These are phyloP conservation scores for Eueides isabella DNA, from an alignment of 1,140 invertebrate species.

Conservation along the genomic window DNA sequence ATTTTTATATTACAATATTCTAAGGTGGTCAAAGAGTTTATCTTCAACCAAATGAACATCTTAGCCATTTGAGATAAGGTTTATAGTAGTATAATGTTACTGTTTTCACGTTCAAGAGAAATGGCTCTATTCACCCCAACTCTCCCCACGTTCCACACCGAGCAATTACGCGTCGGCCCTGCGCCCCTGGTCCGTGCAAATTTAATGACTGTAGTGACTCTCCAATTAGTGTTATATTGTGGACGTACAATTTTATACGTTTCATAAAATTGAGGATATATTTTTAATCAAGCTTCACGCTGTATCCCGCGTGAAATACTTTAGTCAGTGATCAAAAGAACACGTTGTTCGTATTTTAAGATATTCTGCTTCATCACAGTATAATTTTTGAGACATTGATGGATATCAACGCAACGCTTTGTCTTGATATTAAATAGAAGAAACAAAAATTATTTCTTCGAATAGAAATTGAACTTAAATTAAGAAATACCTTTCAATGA, in stretches of 20 bases:
- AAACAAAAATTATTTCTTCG: too few species aligned
- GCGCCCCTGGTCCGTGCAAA: constrained; percentile 49
- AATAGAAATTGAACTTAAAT: too few species aligned
- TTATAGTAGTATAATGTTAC: constrained; percentile 16
- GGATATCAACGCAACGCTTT: too few species aligned
- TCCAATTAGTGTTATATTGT: constrained; percentile 45
- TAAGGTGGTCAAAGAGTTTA: not conserved
- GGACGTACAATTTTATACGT: constrained; percentile 23
- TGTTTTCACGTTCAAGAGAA: constrained; percentile 25
- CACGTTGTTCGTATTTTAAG: too few species aligned
- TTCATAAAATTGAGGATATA: constrained; percentile 16
- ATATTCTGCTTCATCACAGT: too few species aligned
- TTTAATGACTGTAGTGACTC: constrained; percentile 56
- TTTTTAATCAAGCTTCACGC: not conserved
- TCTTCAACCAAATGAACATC: not conserved
- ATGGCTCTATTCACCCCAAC: constrained; percentile 54
- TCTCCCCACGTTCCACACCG: constrained; percentile 42
- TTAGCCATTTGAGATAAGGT: constrained; percentile 9
- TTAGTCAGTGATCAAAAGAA: too few species aligned
- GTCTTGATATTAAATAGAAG: too few species aligned
- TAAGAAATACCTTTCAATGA: not conserved
- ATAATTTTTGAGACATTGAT: too few species aligned
- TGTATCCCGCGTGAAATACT: not conserved
- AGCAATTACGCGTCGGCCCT: constrained; percentile 57
- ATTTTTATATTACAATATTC: not conserved